Base-by-base conservation (phyloP, 2,113 vertebrate genomes). In the Sinocyclocheilus rhinocerous region DNA sequence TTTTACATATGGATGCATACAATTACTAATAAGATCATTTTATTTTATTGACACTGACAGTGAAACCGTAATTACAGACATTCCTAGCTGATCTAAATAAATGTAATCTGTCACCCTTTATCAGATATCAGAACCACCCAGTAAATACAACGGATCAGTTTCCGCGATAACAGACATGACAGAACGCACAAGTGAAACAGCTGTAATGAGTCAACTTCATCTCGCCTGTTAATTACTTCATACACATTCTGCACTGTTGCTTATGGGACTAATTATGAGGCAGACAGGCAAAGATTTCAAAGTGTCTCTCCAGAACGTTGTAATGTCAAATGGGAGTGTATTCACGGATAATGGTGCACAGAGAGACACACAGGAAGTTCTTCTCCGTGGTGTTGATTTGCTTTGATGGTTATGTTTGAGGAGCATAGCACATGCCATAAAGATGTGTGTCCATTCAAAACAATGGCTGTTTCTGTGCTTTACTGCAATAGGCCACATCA, bases 311-410 rank as follows among this genome's bases (percentile, higher is more conserved):
- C 33, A 39, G 26, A 79, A 61, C 12, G 3, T 6, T 33, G 29
- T 82, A 85, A 85, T 85, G 59, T 85, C n/a, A 85, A 73, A 85
- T 24, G 29, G 57, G 29, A 70, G 70, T 76, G 61, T 50, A 82
- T 55, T 78, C 78, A 18, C 18, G 1, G 75, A 39, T 83, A 83
- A 77, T 79, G 55, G 16, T 4, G 42, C 70, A 26, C 50, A 42
- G 42, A 85, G 59, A 77, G 57, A 76, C n/a, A 2, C 5, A 76
- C 48, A 82, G 48, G 87, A 72, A 84, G 83, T 77, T 61, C 83
- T 80, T 77, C 24, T 75, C 26, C 1, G 15, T 48, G 33, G 50
- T 76, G 72, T 73, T 84, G 82, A 12, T 26, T 80, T 45, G 48
- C 50, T 85, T 76, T 18, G 52, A 55, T 55, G 52, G 52, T 55